Evolutionary conservation across 2,797 vertebrate species (phyloP).

Genomic region (Siniperca scherzeri): DNA sequence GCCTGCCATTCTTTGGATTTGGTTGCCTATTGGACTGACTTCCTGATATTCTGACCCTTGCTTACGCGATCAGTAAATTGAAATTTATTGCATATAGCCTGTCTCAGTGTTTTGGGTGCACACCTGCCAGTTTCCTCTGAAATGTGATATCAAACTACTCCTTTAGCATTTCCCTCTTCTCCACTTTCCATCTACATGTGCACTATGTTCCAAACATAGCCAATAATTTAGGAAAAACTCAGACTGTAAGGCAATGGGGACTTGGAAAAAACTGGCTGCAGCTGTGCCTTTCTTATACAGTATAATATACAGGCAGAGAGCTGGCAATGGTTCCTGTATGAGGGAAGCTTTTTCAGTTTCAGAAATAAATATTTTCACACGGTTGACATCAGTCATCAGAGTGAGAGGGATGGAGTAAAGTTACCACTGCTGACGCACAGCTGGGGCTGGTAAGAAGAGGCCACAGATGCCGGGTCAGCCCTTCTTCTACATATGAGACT

Average conservation of each 20-base stretch:
- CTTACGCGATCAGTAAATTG: too few relatives aligned
- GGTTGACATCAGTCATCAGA: conserved; percentile 63
- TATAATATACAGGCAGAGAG: conserved; percentile 1
- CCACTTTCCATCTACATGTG: too few relatives aligned
- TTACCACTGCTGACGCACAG: conserved; percentile 69
- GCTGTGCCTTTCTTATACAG: neutral
- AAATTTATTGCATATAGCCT: too few relatives aligned
- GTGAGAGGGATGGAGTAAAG: conserved; percentile 63
- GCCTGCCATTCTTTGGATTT: too few relatives aligned
- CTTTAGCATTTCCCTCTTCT: too few relatives aligned
- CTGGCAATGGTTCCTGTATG: conserved; percentile 6
- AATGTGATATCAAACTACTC: too few relatives aligned
- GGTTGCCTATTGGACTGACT: too few relatives aligned
- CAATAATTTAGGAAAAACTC: neutral
- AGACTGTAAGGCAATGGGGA: neutral
- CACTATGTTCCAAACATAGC: too few relatives aligned
- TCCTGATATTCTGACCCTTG: too few relatives aligned
- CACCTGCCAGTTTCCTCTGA: too few relatives aligned
- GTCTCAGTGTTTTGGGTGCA: too few relatives aligned
- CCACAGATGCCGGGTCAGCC: conserved; percentile 63
- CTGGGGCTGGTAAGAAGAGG: conserved; percentile 51
- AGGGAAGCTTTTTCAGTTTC: conserved; percentile 46
- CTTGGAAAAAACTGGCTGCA: neutral
- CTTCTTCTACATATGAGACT: conserved; percentile 64
- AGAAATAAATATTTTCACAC: conserved; percentile 59